These are phyloP conservation scores for Lasioglossum villosulum DNA, from an alignment of 2,888 invertebrate species.

Conservation along the genomic window DNA sequence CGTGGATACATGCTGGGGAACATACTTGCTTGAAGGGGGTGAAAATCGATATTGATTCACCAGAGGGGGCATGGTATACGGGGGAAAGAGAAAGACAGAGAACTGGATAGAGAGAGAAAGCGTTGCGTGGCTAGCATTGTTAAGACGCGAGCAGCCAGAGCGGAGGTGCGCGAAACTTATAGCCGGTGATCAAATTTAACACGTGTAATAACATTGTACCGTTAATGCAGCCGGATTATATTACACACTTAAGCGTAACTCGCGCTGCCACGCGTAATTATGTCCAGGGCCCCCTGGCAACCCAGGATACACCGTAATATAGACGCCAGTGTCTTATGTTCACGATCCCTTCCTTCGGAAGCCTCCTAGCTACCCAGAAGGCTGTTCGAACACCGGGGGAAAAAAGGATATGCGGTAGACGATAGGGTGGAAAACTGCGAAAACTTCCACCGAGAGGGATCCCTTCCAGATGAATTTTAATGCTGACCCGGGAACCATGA, in stretches of 20 bases:
- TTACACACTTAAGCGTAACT: conserved; percentile 74
- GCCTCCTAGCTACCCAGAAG: background rate
- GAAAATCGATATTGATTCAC: conserved; percentile 58
- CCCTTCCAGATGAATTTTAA: conserved; percentile 18
- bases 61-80: background rate
- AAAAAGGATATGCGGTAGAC: background rate
- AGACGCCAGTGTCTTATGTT: conserved; percentile 29
- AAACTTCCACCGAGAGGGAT: background rate
- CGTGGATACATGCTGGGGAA: conserved; percentile 32
- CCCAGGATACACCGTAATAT: conserved; percentile 26
- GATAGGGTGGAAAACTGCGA: conserved; percentile 17
- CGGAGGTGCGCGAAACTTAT: conserved; percentile 63
- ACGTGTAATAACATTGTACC: conserved; percentile 72
- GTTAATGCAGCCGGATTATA: conserved; percentile 68
- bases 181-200: conserved; percentile 72
- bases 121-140: conserved; percentile 52
- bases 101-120: background rate
- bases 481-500: conserved; percentile 1
- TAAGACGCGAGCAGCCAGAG: conserved; percentile 55
- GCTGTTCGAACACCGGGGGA: background rate
- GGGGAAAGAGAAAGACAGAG: background rate
- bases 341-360: conserved; percentile 11
- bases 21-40: conserved; percentile 17
- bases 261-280: conserved; percentile 68
- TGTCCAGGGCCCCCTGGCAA: conserved; percentile 44